phyloP scores from a whole-genome alignment of 2,888 invertebrate species.

The Chrysolina haemoptera region DNA sequence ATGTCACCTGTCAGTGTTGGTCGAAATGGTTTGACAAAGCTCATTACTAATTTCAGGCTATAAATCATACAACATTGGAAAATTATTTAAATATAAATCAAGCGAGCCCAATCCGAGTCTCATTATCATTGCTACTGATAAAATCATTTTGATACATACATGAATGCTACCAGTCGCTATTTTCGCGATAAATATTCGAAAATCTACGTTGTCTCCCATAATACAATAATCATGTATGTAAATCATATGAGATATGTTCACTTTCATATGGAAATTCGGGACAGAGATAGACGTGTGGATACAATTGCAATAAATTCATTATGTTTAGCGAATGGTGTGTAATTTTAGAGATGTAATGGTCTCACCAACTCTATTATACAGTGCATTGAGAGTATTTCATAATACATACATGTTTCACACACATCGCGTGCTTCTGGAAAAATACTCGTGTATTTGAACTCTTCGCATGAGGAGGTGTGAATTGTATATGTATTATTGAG shows the following conservation, averaged over 20 bases:
- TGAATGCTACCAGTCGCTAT: not conserved
- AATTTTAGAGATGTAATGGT: slow-evolving; percentile 19
- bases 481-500: not conserved
- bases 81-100: slow-evolving; percentile 13
- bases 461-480: not conserved
- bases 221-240: slow-evolving; percentile 23
- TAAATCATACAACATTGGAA: not conserved
- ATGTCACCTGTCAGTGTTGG: not conserved
- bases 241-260: slow-evolving; percentile 20
- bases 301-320: slow-evolving; percentile 20
- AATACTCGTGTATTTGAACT: not conserved
- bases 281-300: slow-evolving; percentile 16
- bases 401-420: not conserved
- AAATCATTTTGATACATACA: slow-evolving; percentile 18
- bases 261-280: slow-evolving; percentile 10
- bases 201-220: slow-evolving; percentile 2
- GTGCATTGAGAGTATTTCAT: not conserved
- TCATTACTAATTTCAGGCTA: not conserved
- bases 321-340: slow-evolving; percentile 6
- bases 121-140: slow-evolving; percentile 2
- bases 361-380: slow-evolving; percentile 10
- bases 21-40: not conserved
- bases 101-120: not conserved
- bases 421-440: slow-evolving; percentile 7
- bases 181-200: slow-evolving; percentile 14